Base-by-base conservation (phyloP, 2,113 vertebrate genomes). In the Gila orcuttii region DNA sequence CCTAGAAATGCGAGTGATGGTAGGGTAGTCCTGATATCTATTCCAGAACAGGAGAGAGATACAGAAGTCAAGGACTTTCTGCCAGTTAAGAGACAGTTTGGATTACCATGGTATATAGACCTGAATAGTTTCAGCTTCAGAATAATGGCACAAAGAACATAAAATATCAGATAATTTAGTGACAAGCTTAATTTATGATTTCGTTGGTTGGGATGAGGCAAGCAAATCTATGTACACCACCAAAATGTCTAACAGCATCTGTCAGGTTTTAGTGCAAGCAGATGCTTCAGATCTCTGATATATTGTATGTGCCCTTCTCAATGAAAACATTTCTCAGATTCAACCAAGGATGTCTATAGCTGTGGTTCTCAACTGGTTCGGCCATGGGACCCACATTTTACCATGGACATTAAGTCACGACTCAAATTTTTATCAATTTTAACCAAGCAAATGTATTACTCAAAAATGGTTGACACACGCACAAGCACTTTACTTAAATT, bases 211-310 rank as follows among this genome's bases (percentile, higher is more conserved):
- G 12, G 71, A 47, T 25, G 11, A 47, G 39, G 39, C 69, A 33
- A 64, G 78, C 42, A 19, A 80, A 64, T 45, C 64, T 47, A 64
- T 45, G 23, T 64, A 19, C 59, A 80, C 60, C 17, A 78, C 19
- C 33, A 47, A 77, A 25, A 47, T 77, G 73, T 52, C 31, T 80
- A 19, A 80, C 57, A 64, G 64, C 59, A 45, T 42, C 59, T 64
- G 36, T 80, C 59, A 64, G 33, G 78, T 64, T 64, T 80, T 80
- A 80, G 7, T 80, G 78, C 4, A 19, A 64, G 59, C 78, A 64
- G 78, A 47, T 80, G 78, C 78, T 45, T 80, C 3, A 80, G 59
- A 64, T 13, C 59, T 64, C 45, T 64, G 36, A 80, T 80, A 45
- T 80, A 59, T 36, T 45, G 42, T 39, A 28, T 2, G 25, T 45